phyloP scores from a whole-genome alignment of 2,888 invertebrate species.

The Tanypteryx hageni region DNA sequence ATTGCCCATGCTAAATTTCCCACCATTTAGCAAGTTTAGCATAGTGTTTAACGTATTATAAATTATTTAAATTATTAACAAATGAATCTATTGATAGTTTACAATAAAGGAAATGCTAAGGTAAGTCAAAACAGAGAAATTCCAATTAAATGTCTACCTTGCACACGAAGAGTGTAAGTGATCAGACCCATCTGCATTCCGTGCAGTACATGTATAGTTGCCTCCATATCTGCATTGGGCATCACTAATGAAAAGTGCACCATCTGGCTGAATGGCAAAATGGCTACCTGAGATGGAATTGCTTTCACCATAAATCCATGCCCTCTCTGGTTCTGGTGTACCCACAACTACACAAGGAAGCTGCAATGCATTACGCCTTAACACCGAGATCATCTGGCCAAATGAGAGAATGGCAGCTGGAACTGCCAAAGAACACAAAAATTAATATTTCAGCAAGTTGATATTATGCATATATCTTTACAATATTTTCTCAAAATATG shows the following conservation, averaged over 20 bases:
- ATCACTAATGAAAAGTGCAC: slow-evolving; percentile 71
- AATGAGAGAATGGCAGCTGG: slow-evolving; percentile 69
- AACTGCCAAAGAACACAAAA: slow-evolving; percentile 65
- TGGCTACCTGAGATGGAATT: slow-evolving; percentile 68
- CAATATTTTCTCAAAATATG: too few species aligned
- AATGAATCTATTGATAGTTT: too few species aligned
- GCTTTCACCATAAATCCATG: slow-evolving; percentile 69
- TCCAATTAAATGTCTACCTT: slow-evolving; percentile 69
- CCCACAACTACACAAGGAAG: slow-evolving; percentile 69
- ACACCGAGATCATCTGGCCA: slow-evolving; percentile 67
- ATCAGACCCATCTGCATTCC: slow-evolving; percentile 72
- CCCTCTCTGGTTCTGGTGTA: slow-evolving; percentile 69
- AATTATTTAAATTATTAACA: too few species aligned
- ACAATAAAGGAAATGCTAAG: too few species aligned
- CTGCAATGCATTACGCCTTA: slow-evolving; percentile 66
- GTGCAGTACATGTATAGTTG: slow-evolving; percentile 73
- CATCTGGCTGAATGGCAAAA: slow-evolving; percentile 69
- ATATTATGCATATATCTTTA: too few species aligned
- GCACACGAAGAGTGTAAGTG: slow-evolving; percentile 71
- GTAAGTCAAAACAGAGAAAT: neutral
- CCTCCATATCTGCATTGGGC: slow-evolving; percentile 72
- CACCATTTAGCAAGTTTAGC: too few species aligned
- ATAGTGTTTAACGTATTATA: too few species aligned
- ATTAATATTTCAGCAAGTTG: neutral
- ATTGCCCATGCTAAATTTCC: too few species aligned